Conservation (phyloP, 2,797 vertebrate species). For the Enteromius mattozi region DNA sequence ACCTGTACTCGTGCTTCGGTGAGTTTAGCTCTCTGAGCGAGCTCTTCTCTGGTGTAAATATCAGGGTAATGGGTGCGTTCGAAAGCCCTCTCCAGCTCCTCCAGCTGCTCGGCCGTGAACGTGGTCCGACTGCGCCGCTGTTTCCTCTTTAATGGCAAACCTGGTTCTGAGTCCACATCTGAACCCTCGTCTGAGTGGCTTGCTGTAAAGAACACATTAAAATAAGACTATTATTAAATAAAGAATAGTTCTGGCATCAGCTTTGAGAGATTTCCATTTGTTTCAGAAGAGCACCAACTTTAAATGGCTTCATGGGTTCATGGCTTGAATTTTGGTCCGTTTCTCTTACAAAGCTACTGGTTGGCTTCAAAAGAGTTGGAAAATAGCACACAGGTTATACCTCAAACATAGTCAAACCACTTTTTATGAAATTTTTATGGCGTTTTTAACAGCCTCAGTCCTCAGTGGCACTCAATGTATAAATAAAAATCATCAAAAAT, state of each 20-base stretch:
- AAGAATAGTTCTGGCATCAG: not conserved
- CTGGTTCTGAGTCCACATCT: slow-evolving; percentile 96
- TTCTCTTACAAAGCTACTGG: not conserved
- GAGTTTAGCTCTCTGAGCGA: slow-evolving; percentile 96
- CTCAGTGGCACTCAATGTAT: not conserved
- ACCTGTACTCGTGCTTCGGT: slow-evolving; percentile 98
- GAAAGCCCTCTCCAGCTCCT: slow-evolving; percentile 95
- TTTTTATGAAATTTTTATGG: not conserved
- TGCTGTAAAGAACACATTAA: slow-evolving; percentile 71
- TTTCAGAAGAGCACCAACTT: not conserved
- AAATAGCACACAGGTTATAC: not conserved
- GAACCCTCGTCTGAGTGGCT: slow-evolving; percentile 97
- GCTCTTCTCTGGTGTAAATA: slow-evolving; percentile 96
- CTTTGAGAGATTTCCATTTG: not conserved
- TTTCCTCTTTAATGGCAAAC: slow-evolving; percentile 94
- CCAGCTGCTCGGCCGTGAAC: slow-evolving; percentile 96
- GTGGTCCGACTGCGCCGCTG: slow-evolving; percentile 96
- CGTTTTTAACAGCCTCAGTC: not conserved
- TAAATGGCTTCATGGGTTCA: not conserved
- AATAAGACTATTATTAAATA: slow-evolving; percentile 23
- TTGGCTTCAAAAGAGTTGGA: not conserved
- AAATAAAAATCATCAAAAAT: not conserved
- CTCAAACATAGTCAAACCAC: not conserved
- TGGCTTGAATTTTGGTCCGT: not conserved
- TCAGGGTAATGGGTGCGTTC: slow-evolving; percentile 98